Evolutionary conservation across 2,888 invertebrate species (phyloP).

Genomic region (Sympetrum striolatum): DNA sequence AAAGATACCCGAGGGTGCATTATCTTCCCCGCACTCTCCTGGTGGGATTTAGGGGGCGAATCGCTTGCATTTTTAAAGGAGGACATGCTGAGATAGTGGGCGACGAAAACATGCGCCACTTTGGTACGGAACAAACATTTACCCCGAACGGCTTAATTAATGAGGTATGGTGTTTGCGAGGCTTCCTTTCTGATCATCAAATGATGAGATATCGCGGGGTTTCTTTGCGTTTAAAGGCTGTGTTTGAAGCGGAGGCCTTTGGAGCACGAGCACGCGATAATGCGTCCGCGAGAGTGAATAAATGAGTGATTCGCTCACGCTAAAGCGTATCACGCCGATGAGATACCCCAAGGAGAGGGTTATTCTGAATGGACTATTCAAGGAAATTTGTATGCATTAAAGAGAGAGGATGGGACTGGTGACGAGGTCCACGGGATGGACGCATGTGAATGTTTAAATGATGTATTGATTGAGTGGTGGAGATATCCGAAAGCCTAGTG

Average conservation of each 20-base stretch:
- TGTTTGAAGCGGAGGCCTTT: not conserved
- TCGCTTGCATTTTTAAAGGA: not conserved
- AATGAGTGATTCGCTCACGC: not conserved
- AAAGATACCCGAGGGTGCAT: not conserved
- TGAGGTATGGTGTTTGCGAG: not conserved
- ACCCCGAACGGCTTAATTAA: not conserved
- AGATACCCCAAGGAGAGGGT: no score
- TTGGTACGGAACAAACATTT: not conserved
- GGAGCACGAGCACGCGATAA: not conserved
- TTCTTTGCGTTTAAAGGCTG: no score
- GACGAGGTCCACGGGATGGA: no score
- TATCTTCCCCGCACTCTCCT: not conserved
- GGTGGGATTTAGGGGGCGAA: not conserved
- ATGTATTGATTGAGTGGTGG: no score
- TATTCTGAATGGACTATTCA: not conserved
- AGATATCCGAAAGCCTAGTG: no score
- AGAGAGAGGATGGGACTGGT: no score
- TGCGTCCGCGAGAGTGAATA: not conserved
- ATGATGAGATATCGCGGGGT: not conserved
- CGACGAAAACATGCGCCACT: not conserved
- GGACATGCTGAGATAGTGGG: not conserved
- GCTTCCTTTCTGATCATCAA: not conserved
- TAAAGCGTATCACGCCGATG: no score
- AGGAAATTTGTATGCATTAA: no score
- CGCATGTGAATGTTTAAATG: no score